phyloP scores from a whole-genome alignment of 2,113 vertebrate genomes.

The Istiophorus platypterus region DNA sequence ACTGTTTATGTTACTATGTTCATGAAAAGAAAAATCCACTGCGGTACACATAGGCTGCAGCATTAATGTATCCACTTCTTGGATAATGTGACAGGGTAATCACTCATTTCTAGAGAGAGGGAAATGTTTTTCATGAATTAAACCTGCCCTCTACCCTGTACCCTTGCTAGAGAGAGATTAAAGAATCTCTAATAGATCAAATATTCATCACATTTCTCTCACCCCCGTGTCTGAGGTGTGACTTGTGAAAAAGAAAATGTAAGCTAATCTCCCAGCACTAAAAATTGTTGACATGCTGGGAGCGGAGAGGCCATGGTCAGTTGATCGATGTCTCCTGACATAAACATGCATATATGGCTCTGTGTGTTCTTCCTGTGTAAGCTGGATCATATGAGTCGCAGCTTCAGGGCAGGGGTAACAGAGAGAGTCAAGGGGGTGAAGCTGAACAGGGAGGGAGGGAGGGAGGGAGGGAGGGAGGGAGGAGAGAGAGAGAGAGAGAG shows the following conservation, averaged over 20 bases:
- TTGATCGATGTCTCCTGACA: slow-evolving; percentile 33
- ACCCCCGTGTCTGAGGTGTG: slow-evolving; percentile 4
- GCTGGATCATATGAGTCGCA: slow-evolving; percentile 72
- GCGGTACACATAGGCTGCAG: slow-evolving; percentile 5
- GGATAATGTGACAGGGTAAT: slow-evolving; percentile 40
- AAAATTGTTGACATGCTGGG: slow-evolving; percentile 24
- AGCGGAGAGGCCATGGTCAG: slow-evolving; percentile 10
- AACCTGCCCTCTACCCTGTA: slow-evolving; percentile 8
- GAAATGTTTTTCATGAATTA: slow-evolving; percentile 17
- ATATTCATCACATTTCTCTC: slow-evolving; percentile 14
- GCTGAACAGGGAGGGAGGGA: slow-evolving; percentile 18
- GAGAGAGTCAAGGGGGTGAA: slow-evolving; percentile 40
- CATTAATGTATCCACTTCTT: slow-evolving; percentile 24
- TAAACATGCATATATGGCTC: not conserved
- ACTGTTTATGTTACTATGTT: slow-evolving; percentile 14
- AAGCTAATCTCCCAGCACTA: not conserved
- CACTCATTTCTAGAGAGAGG: slow-evolving; percentile 9
- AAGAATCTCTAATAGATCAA: slow-evolving; percentile 22
- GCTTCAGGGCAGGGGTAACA: slow-evolving; percentile 53
- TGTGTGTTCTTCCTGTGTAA: slow-evolving; percentile 56
- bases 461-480: slow-evolving; percentile 14
- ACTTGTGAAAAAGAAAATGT: slow-evolving; percentile 21
- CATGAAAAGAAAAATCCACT: slow-evolving; percentile 38
- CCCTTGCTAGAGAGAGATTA: slow-evolving; percentile 10
- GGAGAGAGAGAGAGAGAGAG: slow-evolving; percentile 3